Evolutionary conservation across 2,797 vertebrate genomes (phyloP).

Genomic region (Danio albolineatus): DNA sequence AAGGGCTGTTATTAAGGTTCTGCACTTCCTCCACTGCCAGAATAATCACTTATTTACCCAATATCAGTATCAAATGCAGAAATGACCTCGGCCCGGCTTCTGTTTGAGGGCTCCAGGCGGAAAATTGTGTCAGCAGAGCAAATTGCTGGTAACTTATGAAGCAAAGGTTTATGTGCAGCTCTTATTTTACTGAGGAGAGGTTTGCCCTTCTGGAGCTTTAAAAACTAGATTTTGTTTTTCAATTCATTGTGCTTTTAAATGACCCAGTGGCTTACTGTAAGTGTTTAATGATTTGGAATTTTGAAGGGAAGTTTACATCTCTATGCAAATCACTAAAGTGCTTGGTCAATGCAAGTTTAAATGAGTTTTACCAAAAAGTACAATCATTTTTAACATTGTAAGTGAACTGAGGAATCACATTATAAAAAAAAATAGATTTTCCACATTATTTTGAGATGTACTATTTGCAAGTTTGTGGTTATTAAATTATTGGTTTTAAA

Average conservation of each 20-base stretch:
- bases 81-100: conserved; percentile 11
- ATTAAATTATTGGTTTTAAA: neutral
- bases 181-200: neutral
- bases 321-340: too few relatives aligned
- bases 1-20: conserved; percentile 32
- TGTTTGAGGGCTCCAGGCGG: conserved; percentile 54
- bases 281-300: too few relatives aligned
- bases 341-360: too few relatives aligned
- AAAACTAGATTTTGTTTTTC: neutral
- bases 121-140: conserved; percentile 69
- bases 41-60: conserved; percentile 38
- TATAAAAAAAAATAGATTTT: neutral
- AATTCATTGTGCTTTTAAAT: neutral
- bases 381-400: too few relatives aligned
- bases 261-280: neutral
- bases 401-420: neutral
- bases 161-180: conserved; percentile 66
- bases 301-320: too few relatives aligned
- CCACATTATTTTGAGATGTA: too few relatives aligned
- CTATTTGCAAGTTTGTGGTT: too few relatives aligned
- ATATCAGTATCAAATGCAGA: conserved; percentile 63
- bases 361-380: too few relatives aligned
- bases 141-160: conserved; percentile 74
- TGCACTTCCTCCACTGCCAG: conserved; percentile 45
- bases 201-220: neutral